Evolutionary conservation across 2,113 vertebrate species (phyloP), one percentile per base, ranked within the genome.

Genomic region (Nesoenas mayeri): DNA sequence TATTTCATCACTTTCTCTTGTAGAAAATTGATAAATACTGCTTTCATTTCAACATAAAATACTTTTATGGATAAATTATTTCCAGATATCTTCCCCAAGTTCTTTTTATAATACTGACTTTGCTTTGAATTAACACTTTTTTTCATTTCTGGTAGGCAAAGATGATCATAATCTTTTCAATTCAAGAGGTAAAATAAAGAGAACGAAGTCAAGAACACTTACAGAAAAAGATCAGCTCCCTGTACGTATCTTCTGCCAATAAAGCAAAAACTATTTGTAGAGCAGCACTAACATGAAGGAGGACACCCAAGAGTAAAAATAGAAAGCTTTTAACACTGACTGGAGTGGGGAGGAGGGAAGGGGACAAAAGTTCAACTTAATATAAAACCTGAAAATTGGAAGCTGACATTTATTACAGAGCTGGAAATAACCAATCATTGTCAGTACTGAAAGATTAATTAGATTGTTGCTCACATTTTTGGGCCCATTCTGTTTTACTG

Each of bases 141-240:
- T 73, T 97, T 71, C 54, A 47, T 94, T 84, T 97, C 75, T 97
- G 96, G 95, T 95, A 85, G 97, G 92, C 72, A 97, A 97, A 93
- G 95, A 94, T 40, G 94, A 95, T 56, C 57, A 73, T 25, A 86
- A 81, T 53, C 47, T 89, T 86, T 87, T 94, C 65, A 91, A 82
- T 53, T 74, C 86, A 38, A 89, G 72, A 42, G 82, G 62, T 44
- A 97, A 97, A 84, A 34, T 57, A 86, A 96, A 89, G 74, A 96
- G n/a, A 88, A 91, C 85, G 44, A 97, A 92, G 78, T 94, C 96
- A 96, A 97, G 67, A 92, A 92, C 32, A 51, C 56, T 88, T 50
- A 61, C 60, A 58, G 94, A 88, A 65, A 84, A 85, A 72, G 94
- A 97, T 51, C 97, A 92, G 16, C 93, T 97, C 38, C 80, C 66